A percentile compares a stretch with the other conserved stretches of the same genome.
Evolutionary conservation across 2,113 vertebrate species (phyloP).

Genomic region (Percina caprodes): DNA sequence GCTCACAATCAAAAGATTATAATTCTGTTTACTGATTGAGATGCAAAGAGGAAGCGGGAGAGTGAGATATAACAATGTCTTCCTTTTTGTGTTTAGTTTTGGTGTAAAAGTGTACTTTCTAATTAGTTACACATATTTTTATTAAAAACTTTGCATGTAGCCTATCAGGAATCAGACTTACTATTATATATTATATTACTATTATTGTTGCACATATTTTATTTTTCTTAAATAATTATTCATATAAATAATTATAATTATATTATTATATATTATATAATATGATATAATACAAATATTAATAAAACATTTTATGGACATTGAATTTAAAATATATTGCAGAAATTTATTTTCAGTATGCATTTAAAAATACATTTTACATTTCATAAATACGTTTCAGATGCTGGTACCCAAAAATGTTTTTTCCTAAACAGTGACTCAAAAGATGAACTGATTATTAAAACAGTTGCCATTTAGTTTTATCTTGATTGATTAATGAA

Average conservation of each 20-base stretch:
- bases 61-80: constrained; percentile 33
- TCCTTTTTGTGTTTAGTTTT: background rate
- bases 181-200: no score
- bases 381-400: no score
- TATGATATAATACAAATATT: no score
- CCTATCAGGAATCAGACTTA: background rate
- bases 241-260: no score
- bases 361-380: no score
- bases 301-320: no score
- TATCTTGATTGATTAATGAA: background rate
- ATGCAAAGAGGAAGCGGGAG: constrained; percentile 33
- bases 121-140: background rate
- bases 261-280: no score
- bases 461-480: background rate
- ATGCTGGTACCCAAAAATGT: no score
- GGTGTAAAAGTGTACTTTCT: background rate
- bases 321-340: no score
- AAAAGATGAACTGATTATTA: background rate
- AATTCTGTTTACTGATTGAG: constrained; percentile 61
- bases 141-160: background rate
- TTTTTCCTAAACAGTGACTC: background rate
- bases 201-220: no score
- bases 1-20: constrained; percentile 86
- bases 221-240: no score
- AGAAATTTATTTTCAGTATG: no score